phyloP scores from a whole-genome alignment of 1,140 invertebrate genomes.

The Drosophila bocqueti region DNA sequence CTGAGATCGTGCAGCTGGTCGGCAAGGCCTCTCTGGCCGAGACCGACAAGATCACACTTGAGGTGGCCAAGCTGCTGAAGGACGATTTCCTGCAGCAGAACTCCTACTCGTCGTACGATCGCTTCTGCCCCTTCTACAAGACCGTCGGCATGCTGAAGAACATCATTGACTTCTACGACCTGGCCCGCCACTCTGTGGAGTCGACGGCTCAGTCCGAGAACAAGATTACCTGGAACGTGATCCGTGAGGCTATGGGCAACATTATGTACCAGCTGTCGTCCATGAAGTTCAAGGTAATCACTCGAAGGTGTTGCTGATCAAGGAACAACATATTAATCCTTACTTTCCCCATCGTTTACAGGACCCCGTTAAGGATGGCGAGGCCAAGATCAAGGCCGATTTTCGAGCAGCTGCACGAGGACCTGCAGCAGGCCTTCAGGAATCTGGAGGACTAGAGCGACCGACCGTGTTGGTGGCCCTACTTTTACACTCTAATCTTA shows the following conservation, averaged over 20 bases:
- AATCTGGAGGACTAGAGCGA: slow-evolving; percentile 97
- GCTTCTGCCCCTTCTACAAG: slow-evolving; percentile 99
- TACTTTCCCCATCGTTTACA: slow-evolving; percentile 82
- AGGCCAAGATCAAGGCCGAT: slow-evolving; percentile 98
- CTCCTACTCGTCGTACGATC: slow-evolving; percentile 98
- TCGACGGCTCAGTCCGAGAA: slow-evolving; percentile 99
- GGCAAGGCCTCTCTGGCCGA: slow-evolving; percentile 99
- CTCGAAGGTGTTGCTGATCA: rapidly evolving
- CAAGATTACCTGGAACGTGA: slow-evolving; percentile 99
- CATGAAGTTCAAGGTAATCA: slow-evolving; percentile 97
- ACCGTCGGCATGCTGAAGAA: slow-evolving; percentile 99
- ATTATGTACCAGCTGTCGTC: slow-evolving; percentile 98
- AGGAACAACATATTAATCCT: not conserved
- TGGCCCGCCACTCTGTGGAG: slow-evolving; percentile 98
- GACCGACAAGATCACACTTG: slow-evolving; percentile 99
- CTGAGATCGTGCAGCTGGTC: slow-evolving; percentile 99
- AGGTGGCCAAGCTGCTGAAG: slow-evolving; percentile 99
- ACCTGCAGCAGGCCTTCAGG: slow-evolving; percentile 98
- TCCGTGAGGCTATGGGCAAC: slow-evolving; percentile 98
- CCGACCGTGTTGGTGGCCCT: slow-evolving; percentile 54
- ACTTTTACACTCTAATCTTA: slow-evolving; percentile 79
- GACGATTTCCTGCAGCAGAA: slow-evolving; percentile 99
- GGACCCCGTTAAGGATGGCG: slow-evolving; percentile 99
- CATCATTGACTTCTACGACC: slow-evolving; percentile 99
- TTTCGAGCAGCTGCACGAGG: slow-evolving; percentile 98